Percentiles rank a stretch among this genome's conserved stretches.
Evolutionary conservation across 2,797 vertebrate genomes (phyloP).

Genomic region (Trichosurus vulpecula): DNA sequence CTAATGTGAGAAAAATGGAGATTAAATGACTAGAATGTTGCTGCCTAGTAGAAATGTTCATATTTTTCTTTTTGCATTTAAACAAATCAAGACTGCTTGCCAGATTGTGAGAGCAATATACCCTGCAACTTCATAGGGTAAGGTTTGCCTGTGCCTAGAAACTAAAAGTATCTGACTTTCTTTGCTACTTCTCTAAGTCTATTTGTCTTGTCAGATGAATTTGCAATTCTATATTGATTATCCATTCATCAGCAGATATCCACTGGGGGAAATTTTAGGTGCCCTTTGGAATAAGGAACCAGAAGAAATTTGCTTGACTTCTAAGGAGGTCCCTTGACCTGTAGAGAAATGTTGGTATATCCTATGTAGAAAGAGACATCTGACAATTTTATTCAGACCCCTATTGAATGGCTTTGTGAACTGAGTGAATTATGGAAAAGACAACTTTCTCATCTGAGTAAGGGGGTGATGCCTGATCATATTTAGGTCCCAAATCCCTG

Average conservation of each 20-base stretch:
- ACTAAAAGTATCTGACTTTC: neutral
- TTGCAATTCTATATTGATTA: neutral
- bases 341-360: neutral
- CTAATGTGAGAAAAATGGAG: too few relatives aligned
- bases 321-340: neutral
- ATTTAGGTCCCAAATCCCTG: neutral
- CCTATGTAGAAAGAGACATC: neutral
- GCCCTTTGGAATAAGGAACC: too few relatives aligned
- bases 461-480: neutral
- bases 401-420: neutral
- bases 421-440: neutral
- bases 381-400: neutral
- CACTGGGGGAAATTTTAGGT: too few relatives aligned
- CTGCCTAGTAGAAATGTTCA: too few relatives aligned
- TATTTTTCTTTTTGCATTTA: too few relatives aligned
- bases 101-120: neutral
- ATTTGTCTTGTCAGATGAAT: neutral
- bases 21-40: too few relatives aligned
- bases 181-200: neutral
- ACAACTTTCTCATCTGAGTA: neutral
- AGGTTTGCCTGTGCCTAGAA: neutral
- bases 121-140: neutral
- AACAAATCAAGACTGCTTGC: too few relatives aligned
- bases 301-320: neutral
- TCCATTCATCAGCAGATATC: too few relatives aligned